Conservation (phyloP, 2,113 vertebrate species). For the Rhea americana region DNA sequence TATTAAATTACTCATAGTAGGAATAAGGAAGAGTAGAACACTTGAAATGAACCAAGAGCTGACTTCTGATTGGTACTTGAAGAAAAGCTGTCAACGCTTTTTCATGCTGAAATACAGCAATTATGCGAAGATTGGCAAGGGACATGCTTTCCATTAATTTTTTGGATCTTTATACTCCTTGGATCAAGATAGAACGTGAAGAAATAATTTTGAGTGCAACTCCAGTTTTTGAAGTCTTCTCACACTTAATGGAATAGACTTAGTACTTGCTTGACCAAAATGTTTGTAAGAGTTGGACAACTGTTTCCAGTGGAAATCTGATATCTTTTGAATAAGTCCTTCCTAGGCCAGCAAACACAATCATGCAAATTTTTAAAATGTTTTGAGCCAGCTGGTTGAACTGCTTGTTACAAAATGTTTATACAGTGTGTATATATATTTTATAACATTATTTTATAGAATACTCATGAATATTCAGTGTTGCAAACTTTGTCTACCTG, state of each 20-base stretch:
- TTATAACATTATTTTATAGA: neutral
- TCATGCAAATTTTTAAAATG: neutral
- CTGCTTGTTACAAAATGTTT: neutral
- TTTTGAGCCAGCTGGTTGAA: neutral
- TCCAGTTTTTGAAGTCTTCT: neutral
- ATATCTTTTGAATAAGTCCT: neutral
- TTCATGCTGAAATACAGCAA: neutral
- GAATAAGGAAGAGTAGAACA: neutral
- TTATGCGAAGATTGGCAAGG: neutral
- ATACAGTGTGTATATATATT: neutral
- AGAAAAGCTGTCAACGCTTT: neutral
- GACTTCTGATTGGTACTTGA: neutral
- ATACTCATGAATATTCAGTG: neutral
- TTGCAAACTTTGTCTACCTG: neutral
- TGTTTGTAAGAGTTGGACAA: neutral
- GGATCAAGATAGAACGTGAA: neutral
- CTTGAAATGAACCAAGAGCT: neutral
- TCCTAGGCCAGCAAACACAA: neutral
- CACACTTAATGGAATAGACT: neutral
- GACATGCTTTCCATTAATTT: neutral
- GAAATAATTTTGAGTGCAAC: neutral
- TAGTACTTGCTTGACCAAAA: neutral
- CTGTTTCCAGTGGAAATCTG: neutral
- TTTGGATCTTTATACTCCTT: neutral
- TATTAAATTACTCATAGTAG: neutral